Conservation (phyloP, 2,113 vertebrate species). For the Ifrita kowaldi region DNA sequence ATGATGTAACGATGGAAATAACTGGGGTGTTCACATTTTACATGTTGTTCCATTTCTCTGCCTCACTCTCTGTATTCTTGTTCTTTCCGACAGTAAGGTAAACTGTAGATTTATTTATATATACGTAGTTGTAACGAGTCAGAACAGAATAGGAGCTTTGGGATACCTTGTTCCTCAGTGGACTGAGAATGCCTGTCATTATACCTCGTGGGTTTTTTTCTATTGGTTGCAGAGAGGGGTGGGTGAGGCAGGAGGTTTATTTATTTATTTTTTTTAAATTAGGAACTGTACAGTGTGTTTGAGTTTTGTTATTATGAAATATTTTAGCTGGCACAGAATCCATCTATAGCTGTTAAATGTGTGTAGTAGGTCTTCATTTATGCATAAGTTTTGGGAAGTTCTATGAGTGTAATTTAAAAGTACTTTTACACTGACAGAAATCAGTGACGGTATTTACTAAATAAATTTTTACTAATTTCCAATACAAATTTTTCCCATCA, state of each 20-base stretch:
- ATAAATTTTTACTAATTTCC: neutral
- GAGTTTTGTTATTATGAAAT: neutral
- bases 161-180: neutral
- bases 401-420: neutral
- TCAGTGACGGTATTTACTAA: neutral
- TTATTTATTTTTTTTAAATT: neutral
- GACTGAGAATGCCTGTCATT: neutral
- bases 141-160: neutral
- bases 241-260: rapidly evolving
- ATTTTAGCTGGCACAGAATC: neutral
- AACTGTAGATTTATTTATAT: neutral
- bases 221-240: rapidly evolving
- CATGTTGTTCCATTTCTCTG: neutral
- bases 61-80: neutral
- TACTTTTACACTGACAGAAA: neutral
- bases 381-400: neutral
- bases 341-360: neutral
- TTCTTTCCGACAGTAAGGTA: neutral
- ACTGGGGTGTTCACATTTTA: neutral
- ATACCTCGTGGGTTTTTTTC: rapidly evolving
- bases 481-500: neutral
- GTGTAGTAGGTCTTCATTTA: neutral
- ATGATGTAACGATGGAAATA: neutral
- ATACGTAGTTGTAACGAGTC: neutral
- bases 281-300: neutral